Base-by-base conservation (phyloP, 2,113 vertebrate species). In the Hystrix brachyura region DNA sequence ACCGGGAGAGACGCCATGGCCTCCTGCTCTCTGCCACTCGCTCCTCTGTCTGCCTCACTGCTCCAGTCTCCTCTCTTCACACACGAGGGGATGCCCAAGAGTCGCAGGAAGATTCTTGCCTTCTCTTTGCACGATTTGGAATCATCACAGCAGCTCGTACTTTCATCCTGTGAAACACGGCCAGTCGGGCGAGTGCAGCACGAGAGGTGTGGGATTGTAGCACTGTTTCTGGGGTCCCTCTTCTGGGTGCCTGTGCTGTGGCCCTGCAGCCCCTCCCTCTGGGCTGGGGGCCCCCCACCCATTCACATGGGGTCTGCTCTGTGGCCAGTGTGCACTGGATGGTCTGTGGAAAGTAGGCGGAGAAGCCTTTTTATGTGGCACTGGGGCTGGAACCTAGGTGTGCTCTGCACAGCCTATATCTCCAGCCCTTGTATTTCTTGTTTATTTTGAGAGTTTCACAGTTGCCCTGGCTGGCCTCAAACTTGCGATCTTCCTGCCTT, bases 141-240 rank as follows among this genome's bases (percentile, higher is more conserved):
- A 76, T 82, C 0, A 0, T 69, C n/a, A 59, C 5, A 51, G 25
- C 65, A 62, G 57, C 51, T n/a, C 3, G 21, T 51, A 9, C 59
- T 90, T 51, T n/a, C 3, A 1, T 11, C 14, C 51, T 9, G 25
- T 5, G 55, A 78, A 76, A 60, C 51, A 13, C 19, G 32, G 65
- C 88, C 32, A 38, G 29, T 4, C 34, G 69, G 48, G 67, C 57
- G 65, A 81, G 43, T 0, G 7, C 53, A 69, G 3, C 69, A 14
- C 7, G 38, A 55, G 23, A 1, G 23, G 17, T 10, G n/a, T 34
- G 21, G 80, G 51, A 1, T 18, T 3, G 7, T 25, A 10, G 32
- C 1, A 4, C 21, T 0, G 0, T n/a, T 32, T n/a, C 57, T 7
- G 4, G 7, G 53, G 7, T 21, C n/a, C 32, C 10, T 21, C 10